Conservation (phyloP, 1,140 invertebrate species). For the Heterodera schachtii region DNA sequence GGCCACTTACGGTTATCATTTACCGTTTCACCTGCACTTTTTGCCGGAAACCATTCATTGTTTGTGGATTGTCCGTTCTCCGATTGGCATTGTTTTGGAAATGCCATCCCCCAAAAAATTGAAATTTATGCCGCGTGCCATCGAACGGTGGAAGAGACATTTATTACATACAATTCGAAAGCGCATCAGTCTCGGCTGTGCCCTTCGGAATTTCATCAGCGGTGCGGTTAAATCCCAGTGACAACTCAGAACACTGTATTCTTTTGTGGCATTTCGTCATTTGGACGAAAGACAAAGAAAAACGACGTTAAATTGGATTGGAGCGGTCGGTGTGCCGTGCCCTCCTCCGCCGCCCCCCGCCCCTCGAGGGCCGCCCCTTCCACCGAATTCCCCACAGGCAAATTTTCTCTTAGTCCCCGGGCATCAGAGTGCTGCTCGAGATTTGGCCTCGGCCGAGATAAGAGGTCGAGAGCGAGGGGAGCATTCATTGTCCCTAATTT, state of each 20-base stretch:
- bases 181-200: too few species aligned
- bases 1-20: slow-evolving; percentile 4
- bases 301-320: slow-evolving; percentile 2
- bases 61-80: neutral
- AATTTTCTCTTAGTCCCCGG: neutral
- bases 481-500: neutral
- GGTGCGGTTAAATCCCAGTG: too few species aligned
- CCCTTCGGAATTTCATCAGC: neutral
- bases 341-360: too few species aligned
- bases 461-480: neutral
- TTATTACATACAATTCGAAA: too few species aligned
- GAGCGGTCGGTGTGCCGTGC: too few species aligned
- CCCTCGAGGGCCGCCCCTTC: neutral
- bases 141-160: too few species aligned
- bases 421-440: neutral
- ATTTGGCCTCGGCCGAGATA: neutral
- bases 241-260: neutral
- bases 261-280: neutral
- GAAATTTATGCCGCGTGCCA: neutral
- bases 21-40: too few species aligned
- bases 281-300: neutral
- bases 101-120: neutral
- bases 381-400: neutral
- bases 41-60: too few species aligned
- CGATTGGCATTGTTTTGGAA: neutral